Evolutionary conservation across 2,797 vertebrate genomes (phyloP).

Genomic region (Coranthus polyacanthus): DNA sequence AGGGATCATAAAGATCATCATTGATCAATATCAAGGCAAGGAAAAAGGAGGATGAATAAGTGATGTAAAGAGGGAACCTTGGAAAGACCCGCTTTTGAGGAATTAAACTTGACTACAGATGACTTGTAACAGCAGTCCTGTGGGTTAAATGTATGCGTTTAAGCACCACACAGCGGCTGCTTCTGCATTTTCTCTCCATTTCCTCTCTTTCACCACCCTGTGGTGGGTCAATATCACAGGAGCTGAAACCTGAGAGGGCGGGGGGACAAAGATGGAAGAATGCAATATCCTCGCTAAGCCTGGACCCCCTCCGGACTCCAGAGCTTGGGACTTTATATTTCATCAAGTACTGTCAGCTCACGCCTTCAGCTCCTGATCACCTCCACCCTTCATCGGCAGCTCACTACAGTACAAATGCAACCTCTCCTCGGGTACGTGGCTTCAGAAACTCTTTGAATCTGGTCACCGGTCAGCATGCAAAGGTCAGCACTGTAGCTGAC

Average conservation of each 20-base stretch:
- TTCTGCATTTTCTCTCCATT: constrained; percentile 31
- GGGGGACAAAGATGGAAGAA: constrained; percentile 65
- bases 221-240: constrained; percentile 60
- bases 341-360: constrained; percentile 60
- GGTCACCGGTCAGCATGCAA: constrained; percentile 30
- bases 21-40: constrained; percentile 27
- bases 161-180: constrained; percentile 26
- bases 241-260: constrained; percentile 46
- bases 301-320: constrained; percentile 59
- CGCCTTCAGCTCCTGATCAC: constrained; percentile 39
- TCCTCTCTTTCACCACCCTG: constrained; percentile 35
- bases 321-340: constrained; percentile 64
- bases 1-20: constrained; percentile 31
- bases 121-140: constrained; percentile 13
- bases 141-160: constrained; percentile 26
- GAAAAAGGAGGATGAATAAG: neutral
- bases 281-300: constrained; percentile 68
- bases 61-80: constrained; percentile 6
- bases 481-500: constrained; percentile 25
- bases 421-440: constrained; percentile 27
- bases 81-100: constrained; percentile 8
- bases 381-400: constrained; percentile 36
- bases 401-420: neutral
- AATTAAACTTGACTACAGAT: constrained; percentile 22
- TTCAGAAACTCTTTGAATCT: constrained; percentile 7